Evolutionary conservation across 2,113 vertebrate genomes (phyloP).

Genomic region (Pelusios castaneus): DNA sequence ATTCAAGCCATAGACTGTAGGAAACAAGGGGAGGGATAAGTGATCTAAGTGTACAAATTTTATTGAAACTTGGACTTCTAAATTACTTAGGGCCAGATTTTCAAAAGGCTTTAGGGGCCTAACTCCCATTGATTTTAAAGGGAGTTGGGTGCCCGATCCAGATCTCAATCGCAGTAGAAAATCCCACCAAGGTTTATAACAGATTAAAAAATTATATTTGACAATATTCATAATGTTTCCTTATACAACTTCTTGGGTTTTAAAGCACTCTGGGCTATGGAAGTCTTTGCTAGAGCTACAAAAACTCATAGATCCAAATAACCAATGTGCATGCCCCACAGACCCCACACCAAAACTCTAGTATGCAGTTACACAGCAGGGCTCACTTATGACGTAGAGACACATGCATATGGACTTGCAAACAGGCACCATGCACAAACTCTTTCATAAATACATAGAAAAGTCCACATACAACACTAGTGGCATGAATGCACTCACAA

Average conservation of each 20-base stretch:
- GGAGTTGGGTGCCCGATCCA: background rate
- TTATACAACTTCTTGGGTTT: background rate
- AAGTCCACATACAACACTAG: fast-evolving
- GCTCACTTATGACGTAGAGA: background rate
- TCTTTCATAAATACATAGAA: background rate
- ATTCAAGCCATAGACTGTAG: background rate
- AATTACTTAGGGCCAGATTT: background rate
- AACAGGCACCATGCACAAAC: fast-evolving
- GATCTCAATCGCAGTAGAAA: background rate
- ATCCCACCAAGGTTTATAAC: background rate
- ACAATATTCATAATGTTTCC: background rate
- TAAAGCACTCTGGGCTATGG: background rate
- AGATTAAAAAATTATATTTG: background rate
- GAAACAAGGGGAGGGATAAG: background rate
- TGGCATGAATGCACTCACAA: background rate
- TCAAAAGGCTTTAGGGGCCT: background rate
- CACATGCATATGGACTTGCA: background rate
- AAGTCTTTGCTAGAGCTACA: background rate
- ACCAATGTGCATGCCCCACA: background rate
- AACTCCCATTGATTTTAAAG: background rate
- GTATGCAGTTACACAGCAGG: background rate
- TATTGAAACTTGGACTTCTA: background rate
- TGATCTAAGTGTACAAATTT: background rate
- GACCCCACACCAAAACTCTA: background rate
- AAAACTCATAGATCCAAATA: background rate